Percentiles rank a stretch among this genome's conserved stretches.
Conservation (phyloP, 2,797 vertebrate species). For the Chelonia mydas region DNA sequence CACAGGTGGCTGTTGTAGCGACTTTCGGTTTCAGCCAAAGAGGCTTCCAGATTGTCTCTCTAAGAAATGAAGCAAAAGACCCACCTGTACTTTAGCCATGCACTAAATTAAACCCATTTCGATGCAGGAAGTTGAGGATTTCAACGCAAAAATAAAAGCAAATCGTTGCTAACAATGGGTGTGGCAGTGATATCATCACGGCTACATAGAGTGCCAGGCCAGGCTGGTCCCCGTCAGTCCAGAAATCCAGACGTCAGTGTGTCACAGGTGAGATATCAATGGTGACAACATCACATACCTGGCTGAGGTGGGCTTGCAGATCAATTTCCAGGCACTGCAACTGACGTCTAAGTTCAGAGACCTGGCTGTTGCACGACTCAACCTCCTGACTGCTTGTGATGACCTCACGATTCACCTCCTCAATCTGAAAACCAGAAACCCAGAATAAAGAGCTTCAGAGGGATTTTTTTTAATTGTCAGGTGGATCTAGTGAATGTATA, state of each 20-base stretch:
- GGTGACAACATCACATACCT: constrained; percentile 80
- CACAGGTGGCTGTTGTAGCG: constrained; percentile 90
- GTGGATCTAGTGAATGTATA: neutral
- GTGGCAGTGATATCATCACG: neutral
- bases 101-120: neutral
- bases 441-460: neutral
- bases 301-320: constrained; percentile 93
- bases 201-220: rapidly evolving
- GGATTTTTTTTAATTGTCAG: neutral
- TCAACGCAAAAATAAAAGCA: neutral
- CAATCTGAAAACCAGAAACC: constrained; percentile 70
- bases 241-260: neutral
- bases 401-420: constrained; percentile 83
- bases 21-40: constrained; percentile 89
- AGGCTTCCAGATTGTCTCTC: constrained; percentile 85
- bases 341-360: constrained; percentile 89
- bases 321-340: constrained; percentile 94
- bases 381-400: constrained; percentile 80
- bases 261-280: neutral
- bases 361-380: constrained; percentile 88
- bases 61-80: constrained; percentile 56
- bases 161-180: neutral
- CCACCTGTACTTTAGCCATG: neutral
- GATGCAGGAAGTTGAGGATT: rapidly evolving
- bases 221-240: too few relatives aligned